Evolutionary conservation across 2,113 vertebrate genomes (phyloP).

Genomic region (Cheirogaleus medius): DNA sequence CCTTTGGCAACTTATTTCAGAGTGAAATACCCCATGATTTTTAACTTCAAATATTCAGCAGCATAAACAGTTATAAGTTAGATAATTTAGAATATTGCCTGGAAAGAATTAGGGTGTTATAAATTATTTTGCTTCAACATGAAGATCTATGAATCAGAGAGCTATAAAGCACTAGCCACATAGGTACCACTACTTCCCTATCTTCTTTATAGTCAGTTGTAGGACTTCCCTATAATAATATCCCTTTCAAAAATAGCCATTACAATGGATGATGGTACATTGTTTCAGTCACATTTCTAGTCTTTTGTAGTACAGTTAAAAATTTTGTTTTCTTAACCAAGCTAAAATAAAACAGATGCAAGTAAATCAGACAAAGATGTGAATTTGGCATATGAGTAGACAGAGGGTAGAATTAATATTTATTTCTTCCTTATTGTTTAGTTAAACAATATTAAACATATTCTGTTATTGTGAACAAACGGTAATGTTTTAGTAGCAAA

Average conservation of each 20-base stretch:
- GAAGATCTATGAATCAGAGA: background rate
- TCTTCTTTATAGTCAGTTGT: background rate
- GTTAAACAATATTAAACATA: constrained; percentile 24
- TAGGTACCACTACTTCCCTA: background rate
- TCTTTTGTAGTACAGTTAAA: constrained; percentile 25
- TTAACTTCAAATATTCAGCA: constrained; percentile 6
- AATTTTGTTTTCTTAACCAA: constrained; percentile 34
- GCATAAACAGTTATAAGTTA: background rate
- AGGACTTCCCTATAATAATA: background rate
- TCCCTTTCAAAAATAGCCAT: background rate
- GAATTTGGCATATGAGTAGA: constrained; percentile 9
- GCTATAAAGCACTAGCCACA: background rate
- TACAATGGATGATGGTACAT: background rate
- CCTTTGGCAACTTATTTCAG: background rate
- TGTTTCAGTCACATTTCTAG: constrained; percentile 15
- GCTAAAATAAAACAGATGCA: constrained; percentile 67
- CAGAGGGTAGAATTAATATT: background rate
- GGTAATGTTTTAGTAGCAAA: background rate
- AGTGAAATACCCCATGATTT: background rate
- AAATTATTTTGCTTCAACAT: background rate
- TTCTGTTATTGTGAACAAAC: background rate
- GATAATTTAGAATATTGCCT: background rate
- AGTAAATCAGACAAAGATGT: constrained; percentile 59
- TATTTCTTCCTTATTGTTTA: constrained; percentile 28
- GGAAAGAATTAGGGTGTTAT: background rate